Percentiles rank a stretch among this genome's conserved stretches.
Conservation (phyloP, 2,797 vertebrate species). For the Malurus splendens region DNA sequence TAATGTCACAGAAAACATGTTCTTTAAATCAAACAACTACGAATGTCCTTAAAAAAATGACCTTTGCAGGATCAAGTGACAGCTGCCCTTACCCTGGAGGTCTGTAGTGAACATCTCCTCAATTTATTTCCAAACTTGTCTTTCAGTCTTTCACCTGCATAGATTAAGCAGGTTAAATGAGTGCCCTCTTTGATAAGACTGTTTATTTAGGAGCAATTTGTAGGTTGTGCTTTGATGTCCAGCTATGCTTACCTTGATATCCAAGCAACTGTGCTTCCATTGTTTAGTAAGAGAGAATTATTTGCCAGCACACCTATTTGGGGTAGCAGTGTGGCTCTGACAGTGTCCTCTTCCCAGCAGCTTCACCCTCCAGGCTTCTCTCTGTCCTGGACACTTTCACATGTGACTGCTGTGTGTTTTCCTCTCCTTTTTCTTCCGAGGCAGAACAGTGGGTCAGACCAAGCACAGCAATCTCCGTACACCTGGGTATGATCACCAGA, state of each 20-base stretch:
- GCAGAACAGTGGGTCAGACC: background rate
- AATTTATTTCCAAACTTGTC: background rate
- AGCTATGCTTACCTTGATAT: background rate
- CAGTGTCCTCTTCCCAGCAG: background rate
- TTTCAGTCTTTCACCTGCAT: background rate
- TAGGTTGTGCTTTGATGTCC: background rate
- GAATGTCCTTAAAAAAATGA: background rate
- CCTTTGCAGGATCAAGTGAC: background rate
- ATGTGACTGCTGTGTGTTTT: background rate
- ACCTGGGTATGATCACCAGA: background rate
- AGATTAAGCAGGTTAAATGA: background rate
- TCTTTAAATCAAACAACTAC: background rate
- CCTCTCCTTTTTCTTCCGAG: background rate
- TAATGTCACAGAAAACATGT: background rate
- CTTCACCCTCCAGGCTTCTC: background rate
- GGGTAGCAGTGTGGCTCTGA: background rate
- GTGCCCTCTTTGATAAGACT: background rate
- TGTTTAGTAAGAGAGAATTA: background rate
- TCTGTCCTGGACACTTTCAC: background rate
- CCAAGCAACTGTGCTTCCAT: background rate
- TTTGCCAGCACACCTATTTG: background rate
- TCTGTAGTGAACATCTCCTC: background rate
- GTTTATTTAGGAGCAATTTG: background rate
- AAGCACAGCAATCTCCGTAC: background rate
- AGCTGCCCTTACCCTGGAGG: background rate